Evolutionary conservation across 2,888 invertebrate species (phyloP), one percentile per base, ranked within the genome.

Genomic region (Ophraella communa): DNA sequence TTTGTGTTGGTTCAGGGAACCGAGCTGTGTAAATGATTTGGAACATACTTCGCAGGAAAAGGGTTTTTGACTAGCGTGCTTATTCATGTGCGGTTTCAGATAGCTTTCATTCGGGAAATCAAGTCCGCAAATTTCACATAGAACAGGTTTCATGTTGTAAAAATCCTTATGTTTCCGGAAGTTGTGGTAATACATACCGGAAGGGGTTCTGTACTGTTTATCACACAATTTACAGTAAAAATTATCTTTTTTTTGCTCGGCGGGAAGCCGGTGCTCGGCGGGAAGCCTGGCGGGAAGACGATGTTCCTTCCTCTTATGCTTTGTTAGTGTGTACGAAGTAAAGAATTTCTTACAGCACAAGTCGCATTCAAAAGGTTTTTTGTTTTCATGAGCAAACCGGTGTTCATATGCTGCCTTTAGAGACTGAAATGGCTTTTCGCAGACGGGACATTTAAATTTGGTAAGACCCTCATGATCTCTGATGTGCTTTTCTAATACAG

Each of bases 151-250:
- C n/a, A 10, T 0, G 11, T 14, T 21, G 11, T 11, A 10, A 0
- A 20, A 4, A 11, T 47, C 23, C 3, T 20, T 47, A 8, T 77
- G 78, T 17, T 69, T 62, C 20, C 71, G 60, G 59, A 76, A 69
- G 62, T 73, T 79, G 69, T 78, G 81, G 35, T 77, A 71, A 33
- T 74, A 75, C 33, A 78, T 69, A 10, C 77, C 80, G 4, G 76
- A 78, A 24, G 73, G 73, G 7, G 77, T 78, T 4, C 11, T 23
- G 10, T 47, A 47, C 5, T 47, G 47, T 14, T 47, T 47, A 17
- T 47, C n/a, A 23, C 47, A 47, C 17, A 79, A 77, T 4, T 70
- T 74, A 62, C 82, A 82, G 33, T 80, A 79, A 68, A 80, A 80
- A 39, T 79, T 78, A 3, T 78, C 77, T 66, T 77, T 3, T 75